Conservation (phyloP, 2,113 vertebrate species). For the Desmodus rotundus region DNA sequence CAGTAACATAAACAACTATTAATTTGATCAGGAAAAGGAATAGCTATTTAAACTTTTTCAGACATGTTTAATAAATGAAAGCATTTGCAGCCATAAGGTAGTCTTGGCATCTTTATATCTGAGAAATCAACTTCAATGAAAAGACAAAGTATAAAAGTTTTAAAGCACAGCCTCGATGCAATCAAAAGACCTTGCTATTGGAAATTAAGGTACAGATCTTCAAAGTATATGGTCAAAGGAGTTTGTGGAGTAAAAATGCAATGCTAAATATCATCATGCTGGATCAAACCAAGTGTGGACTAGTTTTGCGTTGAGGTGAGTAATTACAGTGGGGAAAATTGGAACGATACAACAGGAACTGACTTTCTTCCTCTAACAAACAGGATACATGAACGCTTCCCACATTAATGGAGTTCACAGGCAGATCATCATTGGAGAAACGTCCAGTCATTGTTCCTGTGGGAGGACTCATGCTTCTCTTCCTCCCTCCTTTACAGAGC, state of each 20-base stretch:
- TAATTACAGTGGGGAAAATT: neutral
- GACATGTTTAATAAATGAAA: neutral
- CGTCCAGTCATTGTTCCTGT: neutral
- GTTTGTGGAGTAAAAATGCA: neutral
- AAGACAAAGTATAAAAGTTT: neutral
- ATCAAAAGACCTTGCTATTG: neutral
- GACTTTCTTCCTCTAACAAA: neutral
- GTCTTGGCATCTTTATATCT: neutral
- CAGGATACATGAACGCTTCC: neutral
- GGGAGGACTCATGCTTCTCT: neutral
- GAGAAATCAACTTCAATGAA: slow-evolving; percentile 32
- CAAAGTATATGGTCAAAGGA: neutral
- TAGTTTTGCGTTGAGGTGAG: neutral
- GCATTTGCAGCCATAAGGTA: neutral
- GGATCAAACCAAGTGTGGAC: neutral
- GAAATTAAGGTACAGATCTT: slow-evolving; percentile 3
- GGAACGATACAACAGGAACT: neutral
- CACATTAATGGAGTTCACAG: neutral
- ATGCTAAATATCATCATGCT: neutral
- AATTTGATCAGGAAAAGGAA: slow-evolving; percentile 23
- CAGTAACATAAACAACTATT: neutral
- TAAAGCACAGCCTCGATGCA: neutral
- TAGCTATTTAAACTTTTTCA: neutral
- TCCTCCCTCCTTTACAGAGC: neutral
- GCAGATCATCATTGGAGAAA: neutral